These are phyloP conservation scores for Sarcophilus harrisii DNA, from an alignment of 2,797 vertebrate species.

Conservation along the genomic window DNA sequence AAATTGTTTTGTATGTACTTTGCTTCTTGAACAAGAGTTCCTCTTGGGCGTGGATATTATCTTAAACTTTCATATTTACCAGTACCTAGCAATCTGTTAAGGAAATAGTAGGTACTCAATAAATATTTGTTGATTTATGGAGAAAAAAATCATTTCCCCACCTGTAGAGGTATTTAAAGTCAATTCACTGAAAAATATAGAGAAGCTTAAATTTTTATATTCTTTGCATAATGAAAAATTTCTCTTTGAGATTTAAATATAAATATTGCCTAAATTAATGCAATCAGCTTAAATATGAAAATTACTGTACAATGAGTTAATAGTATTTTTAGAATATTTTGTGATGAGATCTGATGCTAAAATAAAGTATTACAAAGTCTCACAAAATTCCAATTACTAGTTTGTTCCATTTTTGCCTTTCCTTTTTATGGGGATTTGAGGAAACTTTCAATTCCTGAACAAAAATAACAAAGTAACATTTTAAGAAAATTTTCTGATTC, in stretches of 20 bases:
- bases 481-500: conserved; percentile 14
- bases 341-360: conserved; percentile 18
- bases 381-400: conserved; percentile 52
- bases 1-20: conserved; percentile 29
- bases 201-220: conserved; percentile 22
- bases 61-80: conserved; percentile 13
- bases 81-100: neutral
- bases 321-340: conserved; percentile 29
- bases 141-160: conserved; percentile 44
- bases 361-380: conserved; percentile 27
- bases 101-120: neutral
- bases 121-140: conserved; percentile 11
- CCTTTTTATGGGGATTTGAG: conserved; percentile 24
- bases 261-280: conserved; percentile 34
- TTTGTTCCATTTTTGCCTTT: neutral
- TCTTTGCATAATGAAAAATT: conserved; percentile 41
- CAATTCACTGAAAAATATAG: neutral
- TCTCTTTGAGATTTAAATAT: conserved; percentile 43
- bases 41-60: neutral
- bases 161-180: neutral
- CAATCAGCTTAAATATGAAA: conserved; percentile 43
- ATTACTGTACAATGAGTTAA: conserved; percentile 32
- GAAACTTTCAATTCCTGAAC: conserved; percentile 53
- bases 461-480: conserved; percentile 21
- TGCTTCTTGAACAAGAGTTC: neutral